These are phyloP conservation scores for Aporophyla nigra DNA, from an alignment of 2,888 invertebrate species.

Conservation along the genomic window DNA sequence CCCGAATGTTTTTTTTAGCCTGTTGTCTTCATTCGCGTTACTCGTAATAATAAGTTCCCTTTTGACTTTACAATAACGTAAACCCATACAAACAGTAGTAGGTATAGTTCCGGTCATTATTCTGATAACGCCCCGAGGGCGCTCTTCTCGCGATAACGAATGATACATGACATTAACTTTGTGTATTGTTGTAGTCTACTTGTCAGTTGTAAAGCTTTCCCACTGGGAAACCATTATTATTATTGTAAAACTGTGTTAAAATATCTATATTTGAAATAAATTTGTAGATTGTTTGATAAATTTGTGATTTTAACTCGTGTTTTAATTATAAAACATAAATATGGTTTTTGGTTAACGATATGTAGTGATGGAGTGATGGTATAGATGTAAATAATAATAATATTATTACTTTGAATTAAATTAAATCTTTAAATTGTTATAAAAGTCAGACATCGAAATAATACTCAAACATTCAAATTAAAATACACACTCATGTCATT, in stretches of 20 bases:
- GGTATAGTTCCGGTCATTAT: slow-evolving; percentile 28
- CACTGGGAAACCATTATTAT: too few species aligned
- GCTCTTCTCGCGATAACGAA: slow-evolving; percentile 42
- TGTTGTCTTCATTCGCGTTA: background rate
- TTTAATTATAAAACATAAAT: too few species aligned
- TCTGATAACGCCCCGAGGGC: slow-evolving; percentile 38
- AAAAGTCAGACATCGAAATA: too few species aligned
- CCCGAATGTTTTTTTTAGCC: background rate
- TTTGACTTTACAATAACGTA: slow-evolving; percentile 1
- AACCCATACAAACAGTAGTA: slow-evolving; percentile 17
- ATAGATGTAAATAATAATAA: too few species aligned
- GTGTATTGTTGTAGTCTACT: slow-evolving; percentile 11
- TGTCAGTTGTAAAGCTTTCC: background rate
- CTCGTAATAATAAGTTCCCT: slow-evolving; percentile 8
- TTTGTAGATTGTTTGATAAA: background rate
- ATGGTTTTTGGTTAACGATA: background rate
- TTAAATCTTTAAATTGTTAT: too few species aligned
- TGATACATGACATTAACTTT: slow-evolving; percentile 18
- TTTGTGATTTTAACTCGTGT: too few species aligned
- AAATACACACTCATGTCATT: too few species aligned
- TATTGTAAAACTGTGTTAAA: background rate
- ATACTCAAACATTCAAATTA: too few species aligned
- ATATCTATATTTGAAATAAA: background rate
- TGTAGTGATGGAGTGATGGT: background rate
- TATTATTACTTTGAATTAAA: too few species aligned